A percentile compares a stretch with the other conserved stretches of the same genome.
Evolutionary conservation across 2,888 invertebrate genomes (phyloP).

Genomic region (Hirtodrosophila duncani): DNA sequence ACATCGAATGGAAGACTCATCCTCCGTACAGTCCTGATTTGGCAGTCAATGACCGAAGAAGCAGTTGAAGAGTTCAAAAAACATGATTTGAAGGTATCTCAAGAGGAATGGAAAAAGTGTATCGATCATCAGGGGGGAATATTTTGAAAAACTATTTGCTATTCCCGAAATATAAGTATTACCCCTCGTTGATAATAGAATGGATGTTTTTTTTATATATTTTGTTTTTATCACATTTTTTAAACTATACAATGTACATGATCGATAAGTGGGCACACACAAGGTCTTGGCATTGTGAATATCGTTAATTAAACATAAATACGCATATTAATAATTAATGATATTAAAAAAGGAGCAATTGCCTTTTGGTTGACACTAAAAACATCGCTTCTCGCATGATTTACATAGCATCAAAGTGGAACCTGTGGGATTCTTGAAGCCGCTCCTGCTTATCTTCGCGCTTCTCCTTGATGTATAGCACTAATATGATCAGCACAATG

Average conservation of each 20-base stretch:
- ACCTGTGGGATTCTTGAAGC: conserved; percentile 88
- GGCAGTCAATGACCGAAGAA: no score
- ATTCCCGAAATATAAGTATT: no score
- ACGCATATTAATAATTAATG: neutral
- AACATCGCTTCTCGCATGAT: conserved; percentile 13
- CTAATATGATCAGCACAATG: conserved; percentile 89
- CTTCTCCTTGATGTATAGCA: conserved; percentile 93
- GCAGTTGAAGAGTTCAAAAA: no score
- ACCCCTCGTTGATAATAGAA: no score
- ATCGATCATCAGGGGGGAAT: no score
- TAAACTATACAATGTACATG: conserved; percentile 39
- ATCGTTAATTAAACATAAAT: conserved; percentile 16
- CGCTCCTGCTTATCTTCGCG: conserved; percentile 88
- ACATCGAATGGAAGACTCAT: no score
- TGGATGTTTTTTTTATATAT: no score
- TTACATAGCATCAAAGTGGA: conserved; percentile 93
- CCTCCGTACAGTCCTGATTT: no score
- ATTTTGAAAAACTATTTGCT: no score
- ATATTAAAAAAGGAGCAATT: conserved; percentile 31
- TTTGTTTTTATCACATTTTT: conserved; percentile 53
- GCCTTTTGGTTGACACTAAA: conserved; percentile 16
- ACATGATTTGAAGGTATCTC: no score
- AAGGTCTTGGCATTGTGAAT: conserved; percentile 13
- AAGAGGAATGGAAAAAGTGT: no score
- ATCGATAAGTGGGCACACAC: neutral